Evolutionary conservation across 2,113 vertebrate species (phyloP).

Genomic region (Corythoichthys intestinalis): DNA sequence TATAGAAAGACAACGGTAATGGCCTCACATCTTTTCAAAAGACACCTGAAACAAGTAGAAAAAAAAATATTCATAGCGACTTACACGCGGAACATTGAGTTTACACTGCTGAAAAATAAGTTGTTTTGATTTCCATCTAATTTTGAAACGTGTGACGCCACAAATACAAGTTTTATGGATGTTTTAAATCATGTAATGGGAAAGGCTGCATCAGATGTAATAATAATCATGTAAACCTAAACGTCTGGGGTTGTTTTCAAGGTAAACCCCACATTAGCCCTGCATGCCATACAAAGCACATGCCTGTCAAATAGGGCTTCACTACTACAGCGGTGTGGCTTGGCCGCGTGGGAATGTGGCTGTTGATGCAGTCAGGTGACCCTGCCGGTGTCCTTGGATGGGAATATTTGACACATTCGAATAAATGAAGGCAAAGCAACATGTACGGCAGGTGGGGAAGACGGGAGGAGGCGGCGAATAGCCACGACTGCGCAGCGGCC

Average conservation of each 20-base stretch:
- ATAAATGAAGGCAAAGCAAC: slow-evolving; percentile 25
- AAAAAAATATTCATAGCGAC: no score
- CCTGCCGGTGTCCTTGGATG: slow-evolving; percentile 42
- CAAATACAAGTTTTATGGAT: slow-evolving; percentile 1
- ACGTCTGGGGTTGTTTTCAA: not conserved
- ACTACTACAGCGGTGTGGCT: not conserved
- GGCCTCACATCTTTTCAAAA: no score
- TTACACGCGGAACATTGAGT: no score
- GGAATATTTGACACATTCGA: slow-evolving; percentile 36
- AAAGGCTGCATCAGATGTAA: slow-evolving; percentile 1
- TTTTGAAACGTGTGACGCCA: not conserved
- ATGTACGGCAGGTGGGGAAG: slow-evolving; percentile 35
- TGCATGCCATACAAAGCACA: not conserved
- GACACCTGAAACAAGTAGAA: no score
- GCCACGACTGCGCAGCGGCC: slow-evolving; percentile 25
- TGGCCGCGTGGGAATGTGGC: slow-evolving; percentile 29
- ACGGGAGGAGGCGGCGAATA: slow-evolving; percentile 33
- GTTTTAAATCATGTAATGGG: not conserved
- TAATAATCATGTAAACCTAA: not conserved
- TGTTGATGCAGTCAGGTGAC: slow-evolving; percentile 39
- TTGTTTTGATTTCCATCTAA: not conserved
- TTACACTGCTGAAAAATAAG: no score
- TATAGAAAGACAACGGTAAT: no score
- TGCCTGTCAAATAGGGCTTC: not conserved
- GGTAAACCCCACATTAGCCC: not conserved